phyloP scores from a whole-genome alignment of 2,888 invertebrate species.

The Amphimallon solstitiale region DNA sequence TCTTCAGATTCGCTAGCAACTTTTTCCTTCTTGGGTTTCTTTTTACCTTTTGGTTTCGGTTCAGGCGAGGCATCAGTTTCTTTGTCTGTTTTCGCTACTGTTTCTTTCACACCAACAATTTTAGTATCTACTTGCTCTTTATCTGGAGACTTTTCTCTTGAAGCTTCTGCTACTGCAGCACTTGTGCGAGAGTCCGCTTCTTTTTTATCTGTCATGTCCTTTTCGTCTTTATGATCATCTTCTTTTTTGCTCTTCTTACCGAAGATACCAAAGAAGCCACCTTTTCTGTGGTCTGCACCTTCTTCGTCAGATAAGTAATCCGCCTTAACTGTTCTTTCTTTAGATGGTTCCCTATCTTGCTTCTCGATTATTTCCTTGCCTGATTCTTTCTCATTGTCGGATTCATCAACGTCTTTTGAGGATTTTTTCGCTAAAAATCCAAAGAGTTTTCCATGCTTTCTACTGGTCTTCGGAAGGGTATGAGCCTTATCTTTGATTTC shows the following conservation, averaged over 20 bases:
- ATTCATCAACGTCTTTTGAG: constrained; percentile 57
- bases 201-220: constrained; percentile 3
- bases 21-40: constrained; percentile 37
- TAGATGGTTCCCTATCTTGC: constrained; percentile 57
- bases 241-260: constrained; percentile 48
- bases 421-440: constrained; percentile 56
- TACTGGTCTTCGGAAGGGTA: constrained; percentile 50
- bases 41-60: constrained; percentile 33
- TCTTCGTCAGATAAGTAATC: constrained; percentile 40
- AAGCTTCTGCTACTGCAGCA: neutral
- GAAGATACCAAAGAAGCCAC: constrained; percentile 49
- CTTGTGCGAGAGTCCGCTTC: constrained; percentile 13
- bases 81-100: neutral
- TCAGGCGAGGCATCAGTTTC: constrained; percentile 1
- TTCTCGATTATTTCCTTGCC: constrained; percentile 57
- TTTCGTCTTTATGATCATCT: constrained; percentile 37
- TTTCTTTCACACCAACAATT: neutral
- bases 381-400: constrained; percentile 50
- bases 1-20: constrained; percentile 44
- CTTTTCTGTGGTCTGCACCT: constrained; percentile 44
- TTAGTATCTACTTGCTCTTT: constrained; percentile 2
- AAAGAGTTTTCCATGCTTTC: constrained; percentile 55
- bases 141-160: constrained; percentile 8
- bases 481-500: constrained; percentile 38
- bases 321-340: constrained; percentile 47